Base-by-base conservation (phyloP, 2,888 invertebrate genomes). In the Proisotoma minuta region DNA sequence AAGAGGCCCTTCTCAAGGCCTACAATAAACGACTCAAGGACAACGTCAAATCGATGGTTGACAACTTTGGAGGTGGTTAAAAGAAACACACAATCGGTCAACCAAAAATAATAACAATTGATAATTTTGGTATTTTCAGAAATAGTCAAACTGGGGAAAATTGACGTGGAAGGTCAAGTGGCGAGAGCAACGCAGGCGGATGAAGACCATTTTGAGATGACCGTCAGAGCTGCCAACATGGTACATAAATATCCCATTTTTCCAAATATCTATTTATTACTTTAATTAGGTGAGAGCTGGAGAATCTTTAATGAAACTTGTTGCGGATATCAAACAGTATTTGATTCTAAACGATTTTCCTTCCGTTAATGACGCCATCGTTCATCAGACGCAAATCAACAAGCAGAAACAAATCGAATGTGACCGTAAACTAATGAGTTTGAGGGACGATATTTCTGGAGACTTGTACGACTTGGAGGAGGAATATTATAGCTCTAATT, bases 301-400 rank as follows among this genome's bases (percentile, higher is more conserved):
- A 1, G 97, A 98, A 81, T 95, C 96, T 0, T 79, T 99, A 24
- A 92, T 96, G 89, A 97, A 97, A 78, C 81, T 99, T 27, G 95
- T 97, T 0, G 93, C 96, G 0, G 97, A 98, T 77, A 91, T 99
- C 67, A 98, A 98, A 76, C 97, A 99, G 77, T 99, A 97, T 78
- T 81, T 98, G 49, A 96, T 98, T 75, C 82, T 99, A 22, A 98
- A 98, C 78, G 98, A 99, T 79, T 99, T 99, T 77, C 95, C 95
- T 49, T 95, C 96, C 1, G 93, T 98, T 0, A 98, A 98, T 78
- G 95, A 97, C 76, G 92, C 96, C 0, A 97, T 98, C 68, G 87
- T 90, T n/a, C 88, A 90, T 73, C 95, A 94, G 77, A 91, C 91
- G 0, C 89, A 91, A 77, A 78, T 93, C 12, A 94, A 91, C 76